Base-by-base conservation (phyloP, 2,113 vertebrate species). In the Tachuris rubrigastra region DNA sequence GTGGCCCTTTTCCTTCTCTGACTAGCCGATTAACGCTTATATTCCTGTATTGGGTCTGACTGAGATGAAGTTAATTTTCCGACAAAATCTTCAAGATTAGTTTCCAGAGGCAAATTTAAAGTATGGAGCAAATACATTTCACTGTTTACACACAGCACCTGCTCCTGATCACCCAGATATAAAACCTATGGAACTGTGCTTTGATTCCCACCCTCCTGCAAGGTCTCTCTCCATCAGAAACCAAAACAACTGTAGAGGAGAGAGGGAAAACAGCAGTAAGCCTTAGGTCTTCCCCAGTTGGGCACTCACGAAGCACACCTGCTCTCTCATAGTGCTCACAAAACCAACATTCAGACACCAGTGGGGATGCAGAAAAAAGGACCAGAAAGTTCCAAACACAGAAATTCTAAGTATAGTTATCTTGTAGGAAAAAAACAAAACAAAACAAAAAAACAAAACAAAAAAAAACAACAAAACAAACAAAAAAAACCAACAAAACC, bases 21-120 rank as follows among this genome's bases (percentile, higher is more conserved):
- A 15, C 31, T 21, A 33, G n/a, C 41, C 4, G 0, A 10, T 31
- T 28, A 41, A 14, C 6, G 3, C 16, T 14, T 47, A 7, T 1
- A 27, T 3, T 35, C 35, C 33, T 58, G 55, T n/a, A n/a, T n/a
- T 14, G 20, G 33, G 20, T 23, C 33, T n/a, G 33, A 22, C 55
- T n/a, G 55, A n/a, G 55, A n/a, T 58, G 33, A 12, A 56, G 31
- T 14, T n/a, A 8, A n/a, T 58, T n/a, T 58, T 12, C 31, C 8
- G 12, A n/a, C 20, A 58, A 72, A 63, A 50, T 27, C 30, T 60
- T 47, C 46, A 67, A 62, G n/a, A 49, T 41, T 3, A 27, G 25
- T 49, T 67, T 79, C 31, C n/a, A 62, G 47, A 53, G 27, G 20
- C 15, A 46, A 4, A 28, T 31, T 6, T 44, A 20, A 63, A 67